Evolutionary conservation across 2,113 vertebrate genomes (phyloP), one percentile per base, ranked within the genome.

Genomic region (Aptenodytes forsteri): DNA sequence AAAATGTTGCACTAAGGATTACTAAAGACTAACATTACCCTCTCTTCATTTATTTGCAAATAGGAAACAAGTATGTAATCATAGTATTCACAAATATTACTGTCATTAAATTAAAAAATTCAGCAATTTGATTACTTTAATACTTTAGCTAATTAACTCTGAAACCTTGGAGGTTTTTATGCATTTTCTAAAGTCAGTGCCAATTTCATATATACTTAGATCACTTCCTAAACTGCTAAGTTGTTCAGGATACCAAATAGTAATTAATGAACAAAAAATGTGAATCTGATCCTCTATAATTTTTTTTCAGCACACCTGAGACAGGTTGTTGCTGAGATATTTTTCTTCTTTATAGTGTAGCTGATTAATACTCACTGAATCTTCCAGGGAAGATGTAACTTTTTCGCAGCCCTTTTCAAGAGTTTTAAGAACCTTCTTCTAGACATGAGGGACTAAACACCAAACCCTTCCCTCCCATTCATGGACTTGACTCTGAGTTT

Each of bases 1-100:
- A 97, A 97, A 97, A 96, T 93, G 87, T 88, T 97, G 56, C 81
- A 95, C 89, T 66, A 40, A 97, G 95, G 91, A 97, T 96, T 96
- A 82, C 96, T 96, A 65, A 94, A 95, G 65, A 87, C 61, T 84
- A 95, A 69, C 66, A 87, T 96, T 97, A 76, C 77, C 61, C 34
- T 8, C 21, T 93, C 47, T 86, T 97, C 67, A 58, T 91, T 97
- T 83, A 81, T 94, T 98, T 79, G 76, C 77, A 96, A 94, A 78
- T 76, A 92, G 70, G 59, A 94, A 97, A n/a, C 67, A 83, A 71
- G 69, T 92, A 87, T 21, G 61, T 36, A 75, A 42, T 42, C 13
- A 64, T 55, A 77, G 25, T 59, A 58, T 76, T 65, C 86, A 89
- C 66, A 95, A 83, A 81, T 92, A 80, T 27, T 88, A 54, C 69